A percentile compares a stretch with the other conserved stretches of the same genome.
Conservation (phyloP, 2,113 vertebrate genomes). For the Nothoprocta pentlandii region DNA sequence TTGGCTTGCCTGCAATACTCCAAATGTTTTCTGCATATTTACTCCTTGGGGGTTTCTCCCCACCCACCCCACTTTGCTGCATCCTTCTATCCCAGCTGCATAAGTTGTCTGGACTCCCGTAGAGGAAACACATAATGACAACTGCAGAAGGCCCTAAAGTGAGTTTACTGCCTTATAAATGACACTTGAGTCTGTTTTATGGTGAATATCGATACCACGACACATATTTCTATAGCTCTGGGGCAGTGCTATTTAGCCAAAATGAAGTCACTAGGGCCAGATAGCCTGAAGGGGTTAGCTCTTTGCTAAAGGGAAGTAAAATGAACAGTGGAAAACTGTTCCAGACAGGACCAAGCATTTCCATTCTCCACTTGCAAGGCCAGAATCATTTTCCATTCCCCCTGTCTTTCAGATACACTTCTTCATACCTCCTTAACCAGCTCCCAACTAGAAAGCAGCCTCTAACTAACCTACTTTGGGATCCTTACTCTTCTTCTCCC, state of each 20-base stretch:
- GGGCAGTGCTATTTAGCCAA: neutral
- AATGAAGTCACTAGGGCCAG: neutral
- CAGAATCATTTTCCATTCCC: neutral
- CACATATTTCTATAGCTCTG: neutral
- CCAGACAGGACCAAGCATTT: neutral
- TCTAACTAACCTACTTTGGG: neutral
- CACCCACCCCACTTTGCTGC: neutral
- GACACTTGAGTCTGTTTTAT: slow-evolving; percentile 11
- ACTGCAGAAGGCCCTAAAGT: slow-evolving; percentile 37
- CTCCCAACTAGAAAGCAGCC: neutral
- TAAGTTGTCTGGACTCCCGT: neutral
- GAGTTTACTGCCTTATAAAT: slow-evolving; percentile 25
- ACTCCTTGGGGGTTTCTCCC: slow-evolving; percentile 9
- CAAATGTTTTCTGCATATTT: slow-evolving; percentile 23
- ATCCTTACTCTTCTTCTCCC: neutral
- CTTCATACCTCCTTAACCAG: neutral
- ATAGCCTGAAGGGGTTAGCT: neutral
- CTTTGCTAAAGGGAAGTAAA: neutral
- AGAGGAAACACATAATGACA: slow-evolving; percentile 7
- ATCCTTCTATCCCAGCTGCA: slow-evolving; percentile 7
- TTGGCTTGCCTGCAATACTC: neutral
- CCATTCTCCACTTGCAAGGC: neutral
- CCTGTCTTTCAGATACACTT: neutral
- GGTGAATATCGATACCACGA: neutral
- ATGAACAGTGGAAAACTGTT: neutral